These are phyloP conservation scores for Nymphalis polychloros DNA, from an alignment of 2,888 invertebrate genomes.

Conservation along the genomic window DNA sequence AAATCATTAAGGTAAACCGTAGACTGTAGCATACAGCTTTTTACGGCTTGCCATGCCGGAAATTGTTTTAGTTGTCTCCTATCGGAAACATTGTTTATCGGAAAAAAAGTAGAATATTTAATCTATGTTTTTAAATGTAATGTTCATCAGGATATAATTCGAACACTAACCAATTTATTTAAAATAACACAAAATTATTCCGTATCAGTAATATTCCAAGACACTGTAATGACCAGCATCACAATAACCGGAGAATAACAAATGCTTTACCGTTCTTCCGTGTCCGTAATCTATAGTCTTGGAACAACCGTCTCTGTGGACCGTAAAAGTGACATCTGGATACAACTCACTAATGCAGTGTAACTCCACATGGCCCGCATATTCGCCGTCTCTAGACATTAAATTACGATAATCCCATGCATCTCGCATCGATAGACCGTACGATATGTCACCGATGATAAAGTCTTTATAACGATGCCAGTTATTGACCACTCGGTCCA, in stretches of 20 bases:
- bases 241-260: slow-evolving; percentile 67
- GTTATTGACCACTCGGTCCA: slow-evolving; percentile 62
- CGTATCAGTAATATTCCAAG: slow-evolving; percentile 56
- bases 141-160: not conserved
- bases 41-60: not conserved
- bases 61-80: no score
- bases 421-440: slow-evolving; percentile 51
- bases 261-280: slow-evolving; percentile 59
- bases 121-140: no score
- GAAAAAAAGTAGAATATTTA: no score
- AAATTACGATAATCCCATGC: slow-evolving; percentile 57
- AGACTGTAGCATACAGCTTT: not conserved
- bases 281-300: slow-evolving; percentile 67
- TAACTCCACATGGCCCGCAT: slow-evolving; percentile 71
- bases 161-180: slow-evolving; percentile 1
- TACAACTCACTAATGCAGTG: slow-evolving; percentile 66
- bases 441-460: slow-evolving; percentile 69
- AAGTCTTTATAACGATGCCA: slow-evolving; percentile 71
- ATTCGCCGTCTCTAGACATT: slow-evolving; percentile 69
- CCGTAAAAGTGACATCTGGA: slow-evolving; percentile 64
- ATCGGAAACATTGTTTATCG: no score
- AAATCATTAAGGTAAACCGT: slow-evolving; percentile 26
- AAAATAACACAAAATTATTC: not conserved
- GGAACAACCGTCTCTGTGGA: slow-evolving; percentile 58
- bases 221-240: slow-evolving; percentile 76